Evolutionary conservation across 2,113 vertebrate genomes (phyloP).

Genomic region (Eptesicus fuscus): DNA sequence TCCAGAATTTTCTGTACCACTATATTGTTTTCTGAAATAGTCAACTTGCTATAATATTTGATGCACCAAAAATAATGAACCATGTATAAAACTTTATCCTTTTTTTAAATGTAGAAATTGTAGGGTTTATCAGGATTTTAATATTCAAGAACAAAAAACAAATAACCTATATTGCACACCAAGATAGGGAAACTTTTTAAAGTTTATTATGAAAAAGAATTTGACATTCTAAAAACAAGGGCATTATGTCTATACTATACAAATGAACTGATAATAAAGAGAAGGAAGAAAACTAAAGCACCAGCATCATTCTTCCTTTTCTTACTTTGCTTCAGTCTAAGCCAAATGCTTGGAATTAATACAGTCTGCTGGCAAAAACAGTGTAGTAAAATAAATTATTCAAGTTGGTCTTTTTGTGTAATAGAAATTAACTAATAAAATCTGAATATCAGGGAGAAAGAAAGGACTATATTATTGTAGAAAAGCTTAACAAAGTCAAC

Average conservation of each 20-base stretch:
- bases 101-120: conserved; percentile 41
- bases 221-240: conserved; percentile 46
- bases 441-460: not conserved
- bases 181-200: conserved; percentile 51
- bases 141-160: conserved; percentile 37
- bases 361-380: not conserved
- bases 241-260: not conserved
- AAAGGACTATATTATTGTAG: not conserved
- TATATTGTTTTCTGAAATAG: conserved; percentile 35
- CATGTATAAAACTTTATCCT: conserved; percentile 33
- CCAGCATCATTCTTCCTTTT: conserved; percentile 5
- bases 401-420: not conserved
- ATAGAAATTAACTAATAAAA: conserved; percentile 27
- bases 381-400: conserved; percentile 45
- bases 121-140: conserved; percentile 42
- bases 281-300: conserved; percentile 28
- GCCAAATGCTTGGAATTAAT: conserved; percentile 21
- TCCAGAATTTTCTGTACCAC: conserved; percentile 51
- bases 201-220: conserved; percentile 43
- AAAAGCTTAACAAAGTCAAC: conserved; percentile 40
- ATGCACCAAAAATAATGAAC: conserved; percentile 55
- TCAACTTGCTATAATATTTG: conserved; percentile 23
- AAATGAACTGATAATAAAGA: conserved; percentile 15
- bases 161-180: conserved; percentile 14
- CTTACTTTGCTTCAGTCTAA: not conserved